phyloP scores from a whole-genome alignment of 2,797 vertebrate species.

The Pseudocheirus occidentalis region DNA sequence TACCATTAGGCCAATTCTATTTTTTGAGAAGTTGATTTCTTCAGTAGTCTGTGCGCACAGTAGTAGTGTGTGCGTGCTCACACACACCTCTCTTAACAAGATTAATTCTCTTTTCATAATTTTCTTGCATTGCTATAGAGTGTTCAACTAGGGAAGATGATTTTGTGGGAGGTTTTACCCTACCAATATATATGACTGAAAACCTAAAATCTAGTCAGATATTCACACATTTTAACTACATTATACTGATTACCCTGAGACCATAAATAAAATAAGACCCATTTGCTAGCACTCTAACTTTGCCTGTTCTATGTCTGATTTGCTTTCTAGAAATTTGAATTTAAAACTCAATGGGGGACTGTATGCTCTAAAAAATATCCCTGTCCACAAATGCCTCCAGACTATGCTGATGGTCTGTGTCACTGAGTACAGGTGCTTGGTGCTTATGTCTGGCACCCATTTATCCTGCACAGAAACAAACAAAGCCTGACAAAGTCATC shows the following conservation, averaged over 20 bases:
- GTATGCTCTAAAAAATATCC: not conserved
- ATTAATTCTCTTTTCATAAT: not conserved
- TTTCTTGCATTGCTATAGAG: not conserved
- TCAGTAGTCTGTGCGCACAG: not conserved
- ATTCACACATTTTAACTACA: not conserved
- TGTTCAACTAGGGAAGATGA: not conserved
- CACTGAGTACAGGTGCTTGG: not conserved
- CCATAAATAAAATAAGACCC: not conserved
- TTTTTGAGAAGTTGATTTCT: not conserved
- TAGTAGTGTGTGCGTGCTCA: not conserved
- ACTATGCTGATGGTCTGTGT: not conserved
- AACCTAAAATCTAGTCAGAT: not conserved
- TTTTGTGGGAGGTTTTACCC: not conserved
- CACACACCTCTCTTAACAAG: not conserved
- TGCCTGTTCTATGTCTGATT: not conserved
- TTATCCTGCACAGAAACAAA: not conserved
- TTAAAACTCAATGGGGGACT: not conserved
- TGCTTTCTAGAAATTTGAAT: not conserved
- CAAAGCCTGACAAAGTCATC: not conserved
- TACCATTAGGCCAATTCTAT: too few relatives aligned
- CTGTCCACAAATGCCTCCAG: not conserved
- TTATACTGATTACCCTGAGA: not conserved
- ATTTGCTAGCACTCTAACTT: not conserved
- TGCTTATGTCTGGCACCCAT: not conserved
- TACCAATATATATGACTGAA: not conserved